A percentile compares a stretch with the other conserved stretches of the same genome.
phyloP scores from a whole-genome alignment of 2,797 vertebrate genomes.

The Loriculus beryllinus region DNA sequence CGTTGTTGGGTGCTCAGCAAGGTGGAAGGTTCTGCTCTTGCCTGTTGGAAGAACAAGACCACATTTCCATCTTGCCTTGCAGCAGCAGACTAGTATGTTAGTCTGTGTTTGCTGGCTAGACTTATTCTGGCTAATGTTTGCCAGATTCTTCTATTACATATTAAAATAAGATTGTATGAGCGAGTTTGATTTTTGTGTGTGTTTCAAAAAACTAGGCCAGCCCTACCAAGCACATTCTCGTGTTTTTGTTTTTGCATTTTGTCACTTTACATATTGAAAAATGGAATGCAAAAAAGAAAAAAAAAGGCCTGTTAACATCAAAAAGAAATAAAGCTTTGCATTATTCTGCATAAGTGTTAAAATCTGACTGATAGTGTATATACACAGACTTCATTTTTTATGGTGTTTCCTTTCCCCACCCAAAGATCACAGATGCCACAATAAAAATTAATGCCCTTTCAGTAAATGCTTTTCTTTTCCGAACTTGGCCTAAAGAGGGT shows the following conservation, averaged over 20 bases:
- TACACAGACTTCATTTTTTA: slow-evolving; percentile 46
- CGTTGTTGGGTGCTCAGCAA: background rate
- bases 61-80: slow-evolving; percentile 17
- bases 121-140: slow-evolving; percentile 57
- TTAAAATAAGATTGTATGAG: slow-evolving; percentile 51
- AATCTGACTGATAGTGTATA: slow-evolving; percentile 59
- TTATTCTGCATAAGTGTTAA: slow-evolving; percentile 52
- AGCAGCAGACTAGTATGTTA: slow-evolving; percentile 37
- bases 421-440: slow-evolving; percentile 28
- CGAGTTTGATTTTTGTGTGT: slow-evolving; percentile 33
- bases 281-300: slow-evolving; percentile 9
- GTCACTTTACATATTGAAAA: slow-evolving; percentile 67
- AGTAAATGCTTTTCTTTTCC: background rate
- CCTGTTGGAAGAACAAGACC: background rate
- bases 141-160: slow-evolving; percentile 58
- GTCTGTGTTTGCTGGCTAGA: slow-evolving; percentile 34
- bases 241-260: slow-evolving; percentile 67
- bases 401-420: slow-evolving; percentile 37
- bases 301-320: slow-evolving; percentile 14
- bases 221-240: slow-evolving; percentile 43
- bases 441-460: slow-evolving; percentile 37
- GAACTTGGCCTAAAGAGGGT: background rate
- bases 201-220: slow-evolving; percentile 56
- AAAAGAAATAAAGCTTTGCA: slow-evolving; percentile 55
- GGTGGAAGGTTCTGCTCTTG: background rate